Conservation (phyloP, 92 coral and sea anemone genomes). For the Epizoanthus ramosus region DNA sequence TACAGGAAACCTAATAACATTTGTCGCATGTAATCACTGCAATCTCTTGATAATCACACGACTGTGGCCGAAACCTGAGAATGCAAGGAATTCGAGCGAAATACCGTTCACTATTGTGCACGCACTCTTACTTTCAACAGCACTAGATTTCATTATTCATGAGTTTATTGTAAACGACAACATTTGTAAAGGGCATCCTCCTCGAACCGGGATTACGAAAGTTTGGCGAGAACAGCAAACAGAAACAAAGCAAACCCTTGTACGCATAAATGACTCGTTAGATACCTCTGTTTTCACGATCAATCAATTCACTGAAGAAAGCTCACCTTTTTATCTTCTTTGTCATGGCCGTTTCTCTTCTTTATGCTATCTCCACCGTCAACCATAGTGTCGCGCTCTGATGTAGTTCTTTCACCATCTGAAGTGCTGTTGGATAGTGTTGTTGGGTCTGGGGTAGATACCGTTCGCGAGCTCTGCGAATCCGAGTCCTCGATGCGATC, state of each 20-base stretch:
- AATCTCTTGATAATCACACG: background rate
- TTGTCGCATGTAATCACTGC: conserved; percentile 14
- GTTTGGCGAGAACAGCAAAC: conserved; percentile 25
- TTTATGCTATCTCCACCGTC: conserved; percentile 35
- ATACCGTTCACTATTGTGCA: conserved; percentile 42
- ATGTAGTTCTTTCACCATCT: conserved; percentile 37
- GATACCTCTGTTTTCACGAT: background rate
- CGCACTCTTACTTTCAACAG: conserved; percentile 65
- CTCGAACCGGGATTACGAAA: conserved; percentile 8
- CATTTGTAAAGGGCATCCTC: conserved; percentile 29
- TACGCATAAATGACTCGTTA: background rate
- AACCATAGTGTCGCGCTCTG: conserved; percentile 39
- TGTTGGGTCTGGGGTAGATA: conserved; percentile 42
- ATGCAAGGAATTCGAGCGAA: conserved; percentile 36
- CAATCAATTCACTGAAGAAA: conserved; percentile 29
- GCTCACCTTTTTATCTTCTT: conserved; percentile 43
- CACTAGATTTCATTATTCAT: conserved; percentile 85
- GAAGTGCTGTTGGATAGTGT: conserved; percentile 40
- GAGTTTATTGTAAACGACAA: conserved; percentile 58
- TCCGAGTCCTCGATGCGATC: conserved; percentile 70
- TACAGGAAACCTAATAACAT: background rate
- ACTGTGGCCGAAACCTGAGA: conserved; percentile 16
- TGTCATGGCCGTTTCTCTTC: conserved; percentile 44
- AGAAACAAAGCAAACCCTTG: conserved; percentile 6
- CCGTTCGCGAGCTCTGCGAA: conserved; percentile 45